Evolutionary conservation across 2,888 invertebrate genomes (phyloP).

Genomic region (Microplitis manilae): DNA sequence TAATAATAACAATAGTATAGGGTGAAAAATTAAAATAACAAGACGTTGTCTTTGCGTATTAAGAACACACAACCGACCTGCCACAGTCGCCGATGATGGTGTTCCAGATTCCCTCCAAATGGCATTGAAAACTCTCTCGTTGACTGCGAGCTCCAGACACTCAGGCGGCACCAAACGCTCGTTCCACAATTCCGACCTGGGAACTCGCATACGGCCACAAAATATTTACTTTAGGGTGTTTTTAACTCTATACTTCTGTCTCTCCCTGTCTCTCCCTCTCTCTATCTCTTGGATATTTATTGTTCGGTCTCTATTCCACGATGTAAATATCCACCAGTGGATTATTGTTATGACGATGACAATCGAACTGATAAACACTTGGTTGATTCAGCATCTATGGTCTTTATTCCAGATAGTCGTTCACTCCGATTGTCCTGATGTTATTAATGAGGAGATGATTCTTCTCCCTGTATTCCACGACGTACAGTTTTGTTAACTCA

Average conservation of each 20-base stretch:
- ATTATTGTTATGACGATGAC: not conserved
- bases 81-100: constrained; percentile 56
- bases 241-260: not conserved
- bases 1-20: not conserved
- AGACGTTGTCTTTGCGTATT: constrained; percentile 34
- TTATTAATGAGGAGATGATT: not conserved
- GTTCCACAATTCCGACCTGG: constrained; percentile 59
- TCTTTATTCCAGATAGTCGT: not conserved
- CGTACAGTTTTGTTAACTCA: constrained; percentile 26
- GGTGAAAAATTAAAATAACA: constrained; percentile 20
- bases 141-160: constrained; percentile 41
- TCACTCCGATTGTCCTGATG: constrained; percentile 16
- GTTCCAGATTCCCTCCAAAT: constrained; percentile 57
- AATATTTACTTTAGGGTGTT: constrained; percentile 14
- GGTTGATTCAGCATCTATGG: not conserved
- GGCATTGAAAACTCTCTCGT: constrained; percentile 44
- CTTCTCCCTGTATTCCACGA: constrained; percentile 32
- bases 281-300: not conserved
- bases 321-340: constrained; percentile 1
- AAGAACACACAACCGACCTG: constrained; percentile 61
- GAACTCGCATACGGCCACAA: constrained; percentile 64
- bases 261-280: not conserved
- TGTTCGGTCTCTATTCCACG: not conserved
- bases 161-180: constrained; percentile 55
- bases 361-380: constrained; percentile 10